Base-by-base conservation (phyloP, 2,113 vertebrate genomes). In the Myrmecophaga tridactyla region DNA sequence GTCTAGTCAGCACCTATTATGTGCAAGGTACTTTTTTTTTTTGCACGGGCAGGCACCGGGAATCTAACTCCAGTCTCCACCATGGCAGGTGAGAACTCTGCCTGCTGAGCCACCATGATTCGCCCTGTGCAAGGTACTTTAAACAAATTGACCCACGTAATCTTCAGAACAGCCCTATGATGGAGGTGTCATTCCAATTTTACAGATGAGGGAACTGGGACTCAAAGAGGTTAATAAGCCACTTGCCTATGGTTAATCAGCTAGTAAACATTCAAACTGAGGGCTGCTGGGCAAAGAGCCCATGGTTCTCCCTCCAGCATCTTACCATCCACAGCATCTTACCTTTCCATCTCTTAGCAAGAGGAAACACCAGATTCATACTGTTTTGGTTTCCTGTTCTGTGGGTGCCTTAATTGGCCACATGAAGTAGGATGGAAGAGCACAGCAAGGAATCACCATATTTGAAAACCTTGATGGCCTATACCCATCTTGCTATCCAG, bases 201-300 rank as follows among this genome's bases (percentile, higher is more conserved):
- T 92, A 94, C 94, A 97, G 96, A 97, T 95, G 94, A 96, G 85
- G 84, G 67, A 90, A 96, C 69, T 86, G 86, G 92, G n/a, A 43
- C 56, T 95, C 76, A 51, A 29, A 72, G 46, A 94, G 41, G 63
- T 69, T 92, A 73, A 92, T 31, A 81, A 92, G 70, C 20, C 31
- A n/a, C 29, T 39, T 83, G 41, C 20, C 76, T 41, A 46, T 31
- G 41, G 76, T 73, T 87, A 73, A 76, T 93, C 41, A 94, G 43
- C 41, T 62, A 34, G 31, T 53, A 56, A 85, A 63, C 41, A 81
- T 43, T 63, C 15, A 92, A 82, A 82, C 11, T 12, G 58, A 94
- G 80, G 86, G 46, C 17, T 43, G 13, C 0, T 29, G 29, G 27
- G 76, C 63, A 73, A 77, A 90, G 43, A 56, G 23, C 18, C 27